Conservation (phyloP, 35 echinoderm and acorn worm genomes). For the Antedon bifida region DNA sequence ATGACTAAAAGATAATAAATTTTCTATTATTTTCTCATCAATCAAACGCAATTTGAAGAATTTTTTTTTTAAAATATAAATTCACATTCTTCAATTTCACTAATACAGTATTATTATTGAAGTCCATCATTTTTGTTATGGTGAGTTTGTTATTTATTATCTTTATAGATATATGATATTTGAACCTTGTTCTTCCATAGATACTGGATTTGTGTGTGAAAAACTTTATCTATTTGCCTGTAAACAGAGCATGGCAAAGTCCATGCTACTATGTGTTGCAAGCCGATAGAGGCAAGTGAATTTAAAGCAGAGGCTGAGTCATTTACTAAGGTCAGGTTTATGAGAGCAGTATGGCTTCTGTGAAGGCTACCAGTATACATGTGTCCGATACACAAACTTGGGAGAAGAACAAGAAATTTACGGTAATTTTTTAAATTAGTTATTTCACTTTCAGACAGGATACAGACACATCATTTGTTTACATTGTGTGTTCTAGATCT, state of each 20-base stretch:
- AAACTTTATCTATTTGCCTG: not conserved
- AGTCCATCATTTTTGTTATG: no score
- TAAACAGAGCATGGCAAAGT: not conserved
- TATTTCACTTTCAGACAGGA: not conserved
- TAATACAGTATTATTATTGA: no score
- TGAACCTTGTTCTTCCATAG: not conserved
- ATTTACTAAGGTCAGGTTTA: not conserved
- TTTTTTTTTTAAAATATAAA: no score
- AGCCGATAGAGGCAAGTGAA: not conserved
- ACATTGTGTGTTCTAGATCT: not conserved
- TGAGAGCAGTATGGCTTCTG: slow-evolving; percentile 4
- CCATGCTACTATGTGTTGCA: not conserved
- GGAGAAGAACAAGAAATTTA: slow-evolving; percentile 99
- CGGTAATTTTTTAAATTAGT: slow-evolving; percentile 39
- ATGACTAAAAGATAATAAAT: no score
- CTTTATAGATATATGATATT: not conserved
- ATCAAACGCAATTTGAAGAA: no score
- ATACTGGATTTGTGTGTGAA: not conserved
- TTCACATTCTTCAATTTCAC: no score
- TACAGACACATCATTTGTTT: not conserved
- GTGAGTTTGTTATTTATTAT: not conserved
- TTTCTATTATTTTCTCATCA: no score
- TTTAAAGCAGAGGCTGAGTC: not conserved
- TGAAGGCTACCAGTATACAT: slow-evolving; percentile 67
- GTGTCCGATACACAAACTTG: slow-evolving; percentile 90